phyloP scores from a whole-genome alignment of 2,797 vertebrate genomes.

The Eulemur albifrons region DNA sequence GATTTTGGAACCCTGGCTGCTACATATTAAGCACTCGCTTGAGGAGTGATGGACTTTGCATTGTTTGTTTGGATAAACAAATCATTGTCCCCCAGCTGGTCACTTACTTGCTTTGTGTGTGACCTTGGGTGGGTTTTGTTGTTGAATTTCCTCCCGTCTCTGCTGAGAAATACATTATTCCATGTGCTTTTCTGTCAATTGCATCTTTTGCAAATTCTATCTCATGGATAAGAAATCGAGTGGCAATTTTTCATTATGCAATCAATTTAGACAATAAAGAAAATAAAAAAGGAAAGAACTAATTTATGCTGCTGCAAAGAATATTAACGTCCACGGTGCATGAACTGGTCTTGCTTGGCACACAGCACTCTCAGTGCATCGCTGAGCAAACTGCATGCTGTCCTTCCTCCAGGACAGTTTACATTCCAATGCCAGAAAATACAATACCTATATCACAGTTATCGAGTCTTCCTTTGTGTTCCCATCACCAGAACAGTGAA shows the following conservation, averaged over 20 bases:
- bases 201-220: not conserved
- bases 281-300: too few species aligned
- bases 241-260: not conserved
- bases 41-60: rapidly evolving
- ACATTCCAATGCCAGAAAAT: not conserved
- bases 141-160: not conserved
- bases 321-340: rapidly evolving
- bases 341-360: too few species aligned
- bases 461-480: not conserved
- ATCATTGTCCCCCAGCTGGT: not conserved
- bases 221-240: not conserved
- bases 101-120: not conserved
- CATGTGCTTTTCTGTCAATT: not conserved
- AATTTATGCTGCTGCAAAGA: not conserved
- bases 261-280: not conserved
- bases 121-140: too few species aligned
- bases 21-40: rapidly evolving
- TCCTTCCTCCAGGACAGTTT: not conserved
- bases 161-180: not conserved
- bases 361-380: too few species aligned
- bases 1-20: rapidly evolving
- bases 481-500: not conserved
- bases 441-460: too few species aligned
- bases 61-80: not conserved
- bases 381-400: rapidly evolving